phyloP scores from a whole-genome alignment of 2,797 vertebrate species.

The Schizopygopsis pylzovi region DNA sequence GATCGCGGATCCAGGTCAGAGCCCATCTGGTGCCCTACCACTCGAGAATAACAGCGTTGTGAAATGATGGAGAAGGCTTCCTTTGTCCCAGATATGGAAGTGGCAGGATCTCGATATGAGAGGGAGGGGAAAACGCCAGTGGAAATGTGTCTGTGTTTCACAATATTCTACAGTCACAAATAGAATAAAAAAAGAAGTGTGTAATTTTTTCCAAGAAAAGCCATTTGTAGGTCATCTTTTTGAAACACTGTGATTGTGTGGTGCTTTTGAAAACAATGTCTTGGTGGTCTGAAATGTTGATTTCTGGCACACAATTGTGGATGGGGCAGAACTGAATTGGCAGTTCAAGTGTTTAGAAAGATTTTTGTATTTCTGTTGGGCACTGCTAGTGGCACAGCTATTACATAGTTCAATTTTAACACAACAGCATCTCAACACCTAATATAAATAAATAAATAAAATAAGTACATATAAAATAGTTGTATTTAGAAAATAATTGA shows the following conservation, averaged over 20 bases:
- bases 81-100: slow-evolving; percentile 46
- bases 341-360: neutral
- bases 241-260: neutral
- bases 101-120: slow-evolving; percentile 4
- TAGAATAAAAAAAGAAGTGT: neutral
- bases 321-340: neutral
- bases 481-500: neutral
- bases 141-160: neutral
- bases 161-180: neutral
- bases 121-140: neutral
- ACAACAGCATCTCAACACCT: neutral
- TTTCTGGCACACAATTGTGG: neutral
- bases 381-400: neutral
- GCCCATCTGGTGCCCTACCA: slow-evolving; percentile 57
- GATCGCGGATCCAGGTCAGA: slow-evolving; percentile 53
- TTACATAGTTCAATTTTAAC: neutral
- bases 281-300: neutral
- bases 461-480: neutral
- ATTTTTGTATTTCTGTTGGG: neutral
- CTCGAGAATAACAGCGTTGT: slow-evolving; percentile 42
- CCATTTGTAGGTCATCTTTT: neutral
- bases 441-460: neutral
- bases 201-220: no score
- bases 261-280: neutral
- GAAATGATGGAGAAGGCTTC: slow-evolving; percentile 48